Evolutionary conservation across 2,888 invertebrate genomes (phyloP), one percentile per base, ranked within the genome.

Genomic region (Cosmia pyralina): DNA sequence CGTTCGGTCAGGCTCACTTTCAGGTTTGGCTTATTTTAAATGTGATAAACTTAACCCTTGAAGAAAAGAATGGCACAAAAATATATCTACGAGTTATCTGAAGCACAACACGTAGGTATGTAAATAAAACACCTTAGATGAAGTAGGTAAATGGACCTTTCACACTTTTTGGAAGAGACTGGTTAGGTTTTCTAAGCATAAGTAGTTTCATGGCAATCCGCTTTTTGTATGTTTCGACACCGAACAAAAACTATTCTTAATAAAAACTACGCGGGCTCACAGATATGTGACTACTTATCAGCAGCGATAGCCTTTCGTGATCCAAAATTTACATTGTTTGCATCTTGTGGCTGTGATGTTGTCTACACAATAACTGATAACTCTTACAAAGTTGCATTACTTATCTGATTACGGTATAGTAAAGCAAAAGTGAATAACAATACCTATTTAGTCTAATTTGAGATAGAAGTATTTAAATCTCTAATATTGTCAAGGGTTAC

Each of bases 371-470:
- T 44, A 53, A 17, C 17, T 44, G 44, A n/a, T 28, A 55, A 55
- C 7, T 53, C 5, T 55, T 68, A 67, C 19, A 38, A 15, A n/a
- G 41, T 69, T 52, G 48, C 3, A n/a, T 46, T 17, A 58, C 74
- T 58, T 72, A 71, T 71, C 55, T 55, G 38, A 34, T 48, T 57
- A 57, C 19, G 28, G 28, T 17, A 48, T 22, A 15, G 55, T 34
- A 34, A 15, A 55, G 53, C 10, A 34, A 64, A 55, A 15, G n/a
- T 64, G 10, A 55, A 64, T 53, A 70, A n/a, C 28, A 52, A n/a
- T 38, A 64, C 22, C 1, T 48, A n/a, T n/a, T n/a, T n/a, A 22
- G 2, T 68, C n/a, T 11, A 7, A 55, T 7, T 55, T 70, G 13
- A 53, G 53, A 72, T 72, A 50, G 57, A 38, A 19, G 15, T 48